Evolutionary conservation across 2,797 vertebrate species (phyloP).

Genomic region (Triplophysa yarkandensis): DNA sequence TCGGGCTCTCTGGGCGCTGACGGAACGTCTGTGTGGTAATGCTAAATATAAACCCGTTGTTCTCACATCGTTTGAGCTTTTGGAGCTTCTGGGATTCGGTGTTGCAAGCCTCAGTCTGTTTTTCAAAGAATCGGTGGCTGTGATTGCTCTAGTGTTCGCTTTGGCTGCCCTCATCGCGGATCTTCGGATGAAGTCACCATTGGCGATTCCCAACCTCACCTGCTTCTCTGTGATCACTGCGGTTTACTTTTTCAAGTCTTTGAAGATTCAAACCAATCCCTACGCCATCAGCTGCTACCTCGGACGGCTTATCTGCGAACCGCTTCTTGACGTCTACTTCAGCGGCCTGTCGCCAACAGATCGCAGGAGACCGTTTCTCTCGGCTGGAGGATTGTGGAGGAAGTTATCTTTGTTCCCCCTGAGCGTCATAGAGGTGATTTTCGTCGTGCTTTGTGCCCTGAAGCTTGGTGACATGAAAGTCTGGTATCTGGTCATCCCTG

Average conservation of each 20-base stretch:
- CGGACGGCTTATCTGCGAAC: slow-evolving; percentile 89
- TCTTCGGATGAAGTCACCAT: slow-evolving; percentile 93
- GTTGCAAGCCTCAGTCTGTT: slow-evolving; percentile 92
- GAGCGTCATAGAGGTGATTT: slow-evolving; percentile 78
- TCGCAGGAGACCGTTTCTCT: slow-evolving; percentile 91
- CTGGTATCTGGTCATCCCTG: slow-evolving; percentile 98
- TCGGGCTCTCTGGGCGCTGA: slow-evolving; percentile 83
- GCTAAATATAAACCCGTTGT: slow-evolving; percentile 82
- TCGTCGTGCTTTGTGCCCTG: slow-evolving; percentile 81
- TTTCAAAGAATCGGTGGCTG: slow-evolving; percentile 82
- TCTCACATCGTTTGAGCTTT: slow-evolving; percentile 84
- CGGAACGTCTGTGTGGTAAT: slow-evolving; percentile 87
- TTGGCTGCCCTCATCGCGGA: slow-evolving; percentile 89
- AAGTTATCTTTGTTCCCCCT: slow-evolving; percentile 87
- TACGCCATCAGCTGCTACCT: slow-evolving; percentile 91
- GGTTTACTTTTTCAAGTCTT: slow-evolving; percentile 86
- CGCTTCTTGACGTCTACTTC: slow-evolving; percentile 93
- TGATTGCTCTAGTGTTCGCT: slow-evolving; percentile 85
- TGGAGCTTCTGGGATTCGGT: slow-evolving; percentile 93
- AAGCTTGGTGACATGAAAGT: slow-evolving; percentile 84
- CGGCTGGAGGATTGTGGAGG: slow-evolving; percentile 85
- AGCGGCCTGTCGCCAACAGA: slow-evolving; percentile 89
- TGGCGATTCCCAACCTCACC: slow-evolving; percentile 87
- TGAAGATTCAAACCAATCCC: slow-evolving; percentile 84
- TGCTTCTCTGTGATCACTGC: slow-evolving; percentile 83